Evolutionary conservation across 2,797 vertebrate genomes (phyloP).

Genomic region (Propithecus deckenii): DNA sequence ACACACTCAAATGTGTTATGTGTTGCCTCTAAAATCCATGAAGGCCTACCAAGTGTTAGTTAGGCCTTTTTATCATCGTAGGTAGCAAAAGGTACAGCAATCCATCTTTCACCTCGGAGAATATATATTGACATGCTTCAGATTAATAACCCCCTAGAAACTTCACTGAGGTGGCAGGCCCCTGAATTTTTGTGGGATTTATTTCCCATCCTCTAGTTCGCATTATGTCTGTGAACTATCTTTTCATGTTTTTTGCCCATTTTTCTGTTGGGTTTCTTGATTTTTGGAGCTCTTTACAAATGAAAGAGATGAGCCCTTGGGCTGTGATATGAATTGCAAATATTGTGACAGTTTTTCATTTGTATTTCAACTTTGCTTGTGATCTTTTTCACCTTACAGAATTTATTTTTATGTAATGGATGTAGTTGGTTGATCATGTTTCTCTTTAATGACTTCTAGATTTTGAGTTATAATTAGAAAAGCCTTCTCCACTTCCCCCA

Average conservation of each 20-base stretch:
- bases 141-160: background rate
- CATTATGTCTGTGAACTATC: background rate
- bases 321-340: background rate
- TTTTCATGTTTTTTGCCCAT: background rate
- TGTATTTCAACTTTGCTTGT: background rate
- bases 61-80: background rate
- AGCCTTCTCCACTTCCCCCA: background rate
- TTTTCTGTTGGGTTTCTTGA: background rate
- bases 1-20: background rate
- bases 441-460: background rate
- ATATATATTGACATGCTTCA: background rate
- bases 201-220: background rate
- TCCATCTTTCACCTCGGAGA: background rate
- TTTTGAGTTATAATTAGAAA: background rate
- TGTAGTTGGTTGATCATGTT: background rate
- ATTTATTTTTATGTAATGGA: background rate
- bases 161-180: background rate
- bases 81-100: background rate
- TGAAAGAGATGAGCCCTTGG: background rate
- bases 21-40: background rate
- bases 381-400: background rate
- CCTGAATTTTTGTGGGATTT: background rate
- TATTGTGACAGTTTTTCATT: background rate
- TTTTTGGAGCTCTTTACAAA: background rate
- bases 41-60: background rate